Evolutionary conservation across 37 sponge, comb jelly and placozoan species (phyloP), one percentile per base, ranked within the genome.

Genomic region (Beroe ovata): DNA sequence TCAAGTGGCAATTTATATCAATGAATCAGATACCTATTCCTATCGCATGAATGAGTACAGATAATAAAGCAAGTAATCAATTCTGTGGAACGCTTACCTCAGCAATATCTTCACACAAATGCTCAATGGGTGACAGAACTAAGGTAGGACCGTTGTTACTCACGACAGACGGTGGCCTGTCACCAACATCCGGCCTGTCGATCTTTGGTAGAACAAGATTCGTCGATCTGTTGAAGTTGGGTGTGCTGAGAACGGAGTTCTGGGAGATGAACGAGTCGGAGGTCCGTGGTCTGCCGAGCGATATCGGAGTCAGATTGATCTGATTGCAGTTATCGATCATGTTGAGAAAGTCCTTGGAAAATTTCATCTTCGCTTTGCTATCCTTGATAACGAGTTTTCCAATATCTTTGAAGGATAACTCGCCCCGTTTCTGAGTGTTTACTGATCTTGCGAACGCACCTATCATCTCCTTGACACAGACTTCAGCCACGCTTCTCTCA

Each of bases 281-380:
- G 23, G 84, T 77, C 84, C 54, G 42, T 19, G 84, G 84, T 40
- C 84, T 30, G 2, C 54, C 84, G 0, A 39, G 25, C 21, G 84
- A 25, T 1, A 77, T 30, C 21, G 84, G 84, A 6, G 16, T 66
- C 69, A 88, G 58, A 29, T 36, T 39, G 28, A 77, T 26, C 2
- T 20, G 25, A 20, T 35, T 19, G 20, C 54, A 42, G 26, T 35
- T 35, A 2, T 23, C 84, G 23, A 77, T 77, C 41, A 21, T 21
- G 33, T 16, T 28, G 22, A 95, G 91, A 40, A 95, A 95, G 0
- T 94, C 94, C 47, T 89, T 89, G 88, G 88, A 93, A 47, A 95
- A 95, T 60, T 90, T 94, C 96, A 95, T 94, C 40, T 94, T 93
- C 42, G 89, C 93, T 64, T 91, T 95, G 1, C 72, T 60, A 20